Percentiles rank a stretch among this genome's conserved stretches.
Evolutionary conservation across 2,113 vertebrate species (phyloP).

Genomic region (Oreochromis spilurus): DNA sequence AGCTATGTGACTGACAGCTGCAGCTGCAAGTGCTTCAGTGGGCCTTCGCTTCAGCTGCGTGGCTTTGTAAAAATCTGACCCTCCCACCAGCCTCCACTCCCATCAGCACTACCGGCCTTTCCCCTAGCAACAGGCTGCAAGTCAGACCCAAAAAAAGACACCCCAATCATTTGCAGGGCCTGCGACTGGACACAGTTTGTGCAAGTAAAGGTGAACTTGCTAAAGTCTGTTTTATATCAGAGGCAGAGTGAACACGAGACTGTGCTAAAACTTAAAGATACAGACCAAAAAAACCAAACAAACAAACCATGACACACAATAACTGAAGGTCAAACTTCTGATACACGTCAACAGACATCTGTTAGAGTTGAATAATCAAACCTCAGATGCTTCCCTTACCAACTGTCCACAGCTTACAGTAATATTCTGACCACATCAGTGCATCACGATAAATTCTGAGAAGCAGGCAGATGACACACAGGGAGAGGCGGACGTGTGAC

Average conservation of each 20-base stretch:
- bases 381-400: background rate
- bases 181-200: conserved; percentile 24
- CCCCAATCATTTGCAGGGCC: conserved; percentile 37
- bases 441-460: conserved; percentile 41
- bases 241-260: background rate
- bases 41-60: conserved; percentile 73
- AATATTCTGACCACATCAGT: conserved; percentile 7
- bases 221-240: conserved; percentile 15
- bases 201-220: conserved; percentile 45
- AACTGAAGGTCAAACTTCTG: background rate
- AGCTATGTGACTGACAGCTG: conserved; percentile 72
- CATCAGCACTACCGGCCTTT: conserved; percentile 35
- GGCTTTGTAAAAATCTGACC: conserved; percentile 69
- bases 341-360: background rate
- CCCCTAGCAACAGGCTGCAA: conserved; percentile 75
- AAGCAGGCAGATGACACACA: conserved; percentile 61
- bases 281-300: background rate
- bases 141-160: conserved; percentile 76
- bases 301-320: background rate
- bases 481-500: conserved; percentile 33
- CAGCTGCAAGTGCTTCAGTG: conserved; percentile 67
- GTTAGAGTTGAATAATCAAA: background rate
- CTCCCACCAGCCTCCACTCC: conserved; percentile 57
- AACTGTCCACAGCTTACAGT: background rate
- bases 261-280: background rate